phyloP scores from a whole-genome alignment of 2,113 vertebrate species.

The Otolemur garnettii region DNA sequence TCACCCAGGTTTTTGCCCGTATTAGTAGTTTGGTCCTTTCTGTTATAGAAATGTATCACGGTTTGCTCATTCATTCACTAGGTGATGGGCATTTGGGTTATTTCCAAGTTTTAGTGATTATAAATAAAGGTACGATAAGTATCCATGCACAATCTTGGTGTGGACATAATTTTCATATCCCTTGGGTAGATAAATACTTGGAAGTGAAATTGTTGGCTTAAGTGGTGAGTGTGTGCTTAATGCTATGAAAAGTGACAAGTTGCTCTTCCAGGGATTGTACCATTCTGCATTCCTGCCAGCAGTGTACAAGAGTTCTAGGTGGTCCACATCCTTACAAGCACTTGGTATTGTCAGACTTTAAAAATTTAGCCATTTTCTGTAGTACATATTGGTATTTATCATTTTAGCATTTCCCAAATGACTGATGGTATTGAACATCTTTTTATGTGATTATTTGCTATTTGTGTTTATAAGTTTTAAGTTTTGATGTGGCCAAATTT shows the following conservation, averaged over 20 bases:
- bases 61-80: neutral
- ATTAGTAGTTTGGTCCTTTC: neutral
- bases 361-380: neutral
- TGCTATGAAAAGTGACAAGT: neutral
- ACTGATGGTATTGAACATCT: neutral
- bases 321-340: neutral
- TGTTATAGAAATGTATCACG: neutral
- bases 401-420: slow-evolving; percentile 21
- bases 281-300: neutral
- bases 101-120: neutral
- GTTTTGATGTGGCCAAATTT: neutral
- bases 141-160: neutral
- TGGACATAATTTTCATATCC: neutral
- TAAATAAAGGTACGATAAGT: neutral
- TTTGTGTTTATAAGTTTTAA: neutral
- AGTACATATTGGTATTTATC: neutral
- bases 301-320: neutral
- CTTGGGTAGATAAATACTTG: neutral
- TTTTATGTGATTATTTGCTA: neutral
- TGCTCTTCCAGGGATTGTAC: neutral
- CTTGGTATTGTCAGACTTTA: neutral
- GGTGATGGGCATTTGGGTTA: neutral
- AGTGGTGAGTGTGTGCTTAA: neutral
- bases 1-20: neutral
- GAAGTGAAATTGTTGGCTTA: neutral